phyloP scores from a whole-genome alignment of 2,113 vertebrate species.

The Grallaria varia region DNA sequence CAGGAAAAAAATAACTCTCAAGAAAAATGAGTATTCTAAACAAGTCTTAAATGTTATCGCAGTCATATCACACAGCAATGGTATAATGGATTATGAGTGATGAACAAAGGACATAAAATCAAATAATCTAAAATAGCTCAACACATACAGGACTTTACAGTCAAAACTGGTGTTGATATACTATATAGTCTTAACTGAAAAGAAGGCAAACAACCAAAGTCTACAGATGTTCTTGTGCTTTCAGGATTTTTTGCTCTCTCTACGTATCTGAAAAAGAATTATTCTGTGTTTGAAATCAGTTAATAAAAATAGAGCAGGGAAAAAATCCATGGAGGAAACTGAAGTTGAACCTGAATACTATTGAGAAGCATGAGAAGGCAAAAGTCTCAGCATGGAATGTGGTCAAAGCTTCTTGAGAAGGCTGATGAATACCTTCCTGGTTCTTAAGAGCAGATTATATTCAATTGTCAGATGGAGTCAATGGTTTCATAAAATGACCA shows the following conservation, averaged over 20 bases:
- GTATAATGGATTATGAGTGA: neutral
- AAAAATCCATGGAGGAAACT: neutral
- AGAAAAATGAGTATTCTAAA: neutral
- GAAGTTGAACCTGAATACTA: neutral
- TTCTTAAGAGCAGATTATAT: neutral
- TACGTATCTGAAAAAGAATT: neutral
- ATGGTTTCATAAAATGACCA: neutral
- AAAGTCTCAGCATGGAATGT: neutral
- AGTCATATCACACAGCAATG: neutral
- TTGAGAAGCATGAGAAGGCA: neutral
- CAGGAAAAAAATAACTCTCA: neutral
- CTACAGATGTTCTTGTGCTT: neutral
- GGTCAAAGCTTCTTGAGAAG: neutral
- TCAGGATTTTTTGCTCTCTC: neutral
- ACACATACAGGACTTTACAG: neutral
- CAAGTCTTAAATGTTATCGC: neutral
- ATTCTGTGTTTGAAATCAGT: neutral
- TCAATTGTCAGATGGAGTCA: neutral
- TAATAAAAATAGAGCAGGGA: neutral
- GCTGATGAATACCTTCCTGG: neutral
- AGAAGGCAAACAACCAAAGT: neutral
- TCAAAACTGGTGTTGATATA: neutral
- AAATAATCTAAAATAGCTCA: neutral
- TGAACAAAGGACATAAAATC: neutral
- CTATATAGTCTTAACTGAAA: neutral